Conservation (phyloP, 1,140 invertebrate genomes). For the Drosophila kohkoa region DNA sequence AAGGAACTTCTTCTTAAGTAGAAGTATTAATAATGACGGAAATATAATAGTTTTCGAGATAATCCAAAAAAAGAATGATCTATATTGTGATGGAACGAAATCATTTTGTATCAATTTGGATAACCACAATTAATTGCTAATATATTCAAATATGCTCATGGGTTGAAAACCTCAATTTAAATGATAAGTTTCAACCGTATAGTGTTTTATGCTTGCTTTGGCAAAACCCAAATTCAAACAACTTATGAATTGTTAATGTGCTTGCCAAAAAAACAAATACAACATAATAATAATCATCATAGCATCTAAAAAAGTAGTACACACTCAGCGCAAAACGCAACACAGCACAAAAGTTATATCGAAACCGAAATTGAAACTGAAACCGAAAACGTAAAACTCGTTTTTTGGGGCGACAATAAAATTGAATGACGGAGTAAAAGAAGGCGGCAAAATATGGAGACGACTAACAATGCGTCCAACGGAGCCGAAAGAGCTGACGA, state of each 20-base stretch:
- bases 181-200: conserved; percentile 6
- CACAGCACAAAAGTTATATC: conserved; percentile 16
- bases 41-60: not conserved
- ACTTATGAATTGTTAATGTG: conserved; percentile 65
- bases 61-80: not conserved
- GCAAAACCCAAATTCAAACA: conserved; percentile 32
- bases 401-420: conserved; percentile 46
- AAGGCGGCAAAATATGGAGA: conserved; percentile 32
- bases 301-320: conserved; percentile 61
- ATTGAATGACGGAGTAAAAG: conserved; percentile 20
- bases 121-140: not conserved
- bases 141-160: not conserved
- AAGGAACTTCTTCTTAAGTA: not conserved
- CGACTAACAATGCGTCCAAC: conserved; percentile 60
- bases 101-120: conserved; percentile 12
- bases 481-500: conserved; percentile 69
- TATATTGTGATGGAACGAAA: not conserved
- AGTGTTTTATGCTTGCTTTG: conserved; percentile 7
- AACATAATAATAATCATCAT: conserved; percentile 48
- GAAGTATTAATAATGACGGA: not conserved
- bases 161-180: conserved; percentile 14
- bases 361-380: conserved; percentile 21
- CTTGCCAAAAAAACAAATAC: conserved; percentile 32
- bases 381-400: conserved; percentile 62
- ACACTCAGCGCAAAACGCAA: conserved; percentile 51